These are phyloP conservation scores for Torymus texanus DNA, from an alignment of 2,888 invertebrate species.

Conservation along the genomic window DNA sequence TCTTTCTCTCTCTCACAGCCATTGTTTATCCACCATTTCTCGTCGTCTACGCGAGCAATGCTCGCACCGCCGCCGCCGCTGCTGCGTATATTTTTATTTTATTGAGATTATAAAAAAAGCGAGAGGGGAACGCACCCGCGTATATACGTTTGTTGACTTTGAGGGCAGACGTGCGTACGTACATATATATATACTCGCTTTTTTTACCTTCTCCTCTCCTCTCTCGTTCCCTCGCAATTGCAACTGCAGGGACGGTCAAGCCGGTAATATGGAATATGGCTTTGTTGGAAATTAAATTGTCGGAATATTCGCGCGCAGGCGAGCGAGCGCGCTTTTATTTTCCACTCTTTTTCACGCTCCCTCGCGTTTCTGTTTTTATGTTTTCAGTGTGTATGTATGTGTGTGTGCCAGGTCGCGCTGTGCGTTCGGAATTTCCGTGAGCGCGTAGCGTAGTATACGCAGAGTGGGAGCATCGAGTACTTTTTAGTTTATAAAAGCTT, in stretches of 20 bases:
- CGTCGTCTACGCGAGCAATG: background rate
- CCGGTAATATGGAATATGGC: conserved; percentile 64
- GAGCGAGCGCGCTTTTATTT: conserved; percentile 43
- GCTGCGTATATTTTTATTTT: conserved; percentile 7
- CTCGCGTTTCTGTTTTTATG: conserved; percentile 33
- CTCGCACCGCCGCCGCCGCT: too few species aligned
- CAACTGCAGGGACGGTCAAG: conserved; percentile 57
- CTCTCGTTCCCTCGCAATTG: conserved; percentile 7
- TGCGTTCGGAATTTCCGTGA: conserved; percentile 7
- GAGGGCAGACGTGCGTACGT: background rate
- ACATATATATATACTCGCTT: background rate
- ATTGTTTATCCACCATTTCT: conserved; percentile 1
- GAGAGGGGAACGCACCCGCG: background rate
- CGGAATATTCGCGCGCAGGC: conserved; percentile 39
- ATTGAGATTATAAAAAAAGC: conserved; percentile 19
- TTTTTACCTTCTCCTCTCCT: background rate
- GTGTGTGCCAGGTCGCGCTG: background rate
- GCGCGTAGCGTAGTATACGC: background rate
- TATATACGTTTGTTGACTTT: conserved; percentile 33
- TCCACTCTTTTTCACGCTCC: conserved; percentile 45
- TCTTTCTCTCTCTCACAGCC: too few species aligned
- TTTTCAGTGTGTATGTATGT: background rate
- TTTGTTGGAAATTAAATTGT: conserved; percentile 58
- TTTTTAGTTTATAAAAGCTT: conserved; percentile 40
- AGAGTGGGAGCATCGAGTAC: background rate